phyloP scores from a whole-genome alignment of 2,113 vertebrate genomes.

The Istiophorus platypterus region DNA sequence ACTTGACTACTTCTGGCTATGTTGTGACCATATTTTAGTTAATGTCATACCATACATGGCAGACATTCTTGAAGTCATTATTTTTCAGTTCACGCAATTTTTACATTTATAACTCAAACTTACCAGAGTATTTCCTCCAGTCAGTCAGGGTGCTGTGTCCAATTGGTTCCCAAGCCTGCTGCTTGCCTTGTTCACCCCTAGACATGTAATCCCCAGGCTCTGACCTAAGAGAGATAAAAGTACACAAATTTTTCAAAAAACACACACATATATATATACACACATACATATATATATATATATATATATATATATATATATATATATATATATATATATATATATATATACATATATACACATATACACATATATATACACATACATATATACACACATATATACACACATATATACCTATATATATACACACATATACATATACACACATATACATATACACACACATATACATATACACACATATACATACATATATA shows the following conservation, averaged over 20 bases:
- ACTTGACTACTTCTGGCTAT: too few species aligned
- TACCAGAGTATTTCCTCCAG: conserved; percentile 88
- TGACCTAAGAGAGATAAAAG: conserved; percentile 62
- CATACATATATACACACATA: too few species aligned
- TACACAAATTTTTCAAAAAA: not conserved
- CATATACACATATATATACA: too few species aligned
- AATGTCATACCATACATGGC: not conserved
- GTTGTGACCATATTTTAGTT: too few species aligned
- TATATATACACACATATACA: too few species aligned
- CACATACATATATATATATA: not conserved
- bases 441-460: too few species aligned
- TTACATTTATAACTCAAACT: not conserved
- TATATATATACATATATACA: too few species aligned
- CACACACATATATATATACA: not conserved
- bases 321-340: too few species aligned
- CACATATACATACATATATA: too few species aligned
- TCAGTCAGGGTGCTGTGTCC: conserved; percentile 81
- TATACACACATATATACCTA: too few species aligned
- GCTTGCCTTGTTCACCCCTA: conserved; percentile 74
- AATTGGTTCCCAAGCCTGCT: conserved; percentile 74
- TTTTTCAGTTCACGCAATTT: not conserved
- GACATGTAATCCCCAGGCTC: conserved; percentile 78
- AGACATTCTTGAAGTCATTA: not conserved
- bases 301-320: too few species aligned
- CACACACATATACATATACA: too few species aligned